Evolutionary conservation across 2,113 vertebrate genomes (phyloP), one percentile per base, ranked within the genome.

Genomic region (Panthera leo): DNA sequence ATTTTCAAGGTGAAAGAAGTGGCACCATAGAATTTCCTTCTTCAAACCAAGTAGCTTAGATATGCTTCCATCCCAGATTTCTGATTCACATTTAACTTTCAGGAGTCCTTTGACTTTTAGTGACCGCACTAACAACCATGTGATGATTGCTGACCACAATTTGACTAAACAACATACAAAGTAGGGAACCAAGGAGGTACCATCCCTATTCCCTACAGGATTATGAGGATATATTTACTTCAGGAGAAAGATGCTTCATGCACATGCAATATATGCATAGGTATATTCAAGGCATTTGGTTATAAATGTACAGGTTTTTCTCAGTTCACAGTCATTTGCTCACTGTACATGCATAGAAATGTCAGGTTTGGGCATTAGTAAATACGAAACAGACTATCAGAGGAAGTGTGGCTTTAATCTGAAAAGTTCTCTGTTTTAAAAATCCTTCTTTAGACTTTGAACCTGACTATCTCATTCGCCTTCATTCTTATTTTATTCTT

Each of bases 31-130:
- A 78, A 76, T 82, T 91, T 70, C 65, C 36, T 97, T 94, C 75
- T 88, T 94, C 45, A 73, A 51, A 68, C 78, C 67, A 85, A 82
- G 75, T 70, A 76, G 58, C 16, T 86, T 96, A 78, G 36, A 29
- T 85, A 19, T 3, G 29, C 82, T 83, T 15, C 61, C 85, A 53
- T 65, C 58, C 29, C 42, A 93, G 94, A 89, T 73, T 79, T 25
- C 63, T 42, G 42, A 76, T 88, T 92, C n/a, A 13, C 61, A 67
- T 93, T 85, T 84, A 94, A 61, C 84, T 96, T 94, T 92, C 34
- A 87, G 79, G 34, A 86, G 86, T 34, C 39, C 91, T 97, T 90
- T 90, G 80, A 95, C 87, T 96, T 93, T 87, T 75, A 89, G 55
- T 85, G 68, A 83, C 65, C 78, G 10, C 31, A 34, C 68, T 94